Evolutionary conservation across 2,113 vertebrate genomes (phyloP), one percentile per base, ranked within the genome.

Genomic region (Merops nubicus): DNA sequence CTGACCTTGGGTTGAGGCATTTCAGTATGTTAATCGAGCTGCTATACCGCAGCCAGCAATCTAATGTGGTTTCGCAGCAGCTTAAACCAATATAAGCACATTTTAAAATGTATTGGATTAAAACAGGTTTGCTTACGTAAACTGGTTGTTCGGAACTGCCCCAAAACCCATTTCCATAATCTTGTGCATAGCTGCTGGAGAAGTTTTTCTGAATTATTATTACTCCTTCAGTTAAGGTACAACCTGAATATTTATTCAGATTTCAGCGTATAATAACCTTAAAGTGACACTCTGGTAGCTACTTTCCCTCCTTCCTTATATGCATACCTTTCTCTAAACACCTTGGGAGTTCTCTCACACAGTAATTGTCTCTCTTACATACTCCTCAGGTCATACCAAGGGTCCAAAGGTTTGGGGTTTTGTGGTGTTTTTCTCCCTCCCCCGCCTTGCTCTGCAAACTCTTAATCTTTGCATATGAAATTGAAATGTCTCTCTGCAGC

Each of bases 1-100:
- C 45, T 95, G 94, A 83, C 92, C 89, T 91, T 91, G 68, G 18
- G 9, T 62, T 81, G 84, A 95, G 80, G 60, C 86, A 74, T 70
- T 91, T 79, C 72, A 40, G 56, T 34, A 11, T 34, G 34, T 59
- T 93, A 70, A 89, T 81, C 0, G 4, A 84, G 89, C 60, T 87
- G 34, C 87, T 74, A 38, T 0, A 54, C 34, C 81, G 31, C 83
- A 93, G 72, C 33, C 80, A 87, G 69, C 59, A 87, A 78, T 84
- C 60, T 81, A 38, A 87, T 6, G 5, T 70, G 72, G 42, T 91
- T 96, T 87, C 0, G 7, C 56, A 89, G 82, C 33, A 91, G 89
- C 64, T 95, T 70, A 86, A 80, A 83, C 63, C 42, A 79, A 87
- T 28, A 77, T 47, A 84, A 87, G 51, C 56, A 89, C 84, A 68